Evolutionary conservation across 2,888 invertebrate species (phyloP), one percentile per base, ranked within the genome.

Genomic region (Dendrolimus pini): DNA sequence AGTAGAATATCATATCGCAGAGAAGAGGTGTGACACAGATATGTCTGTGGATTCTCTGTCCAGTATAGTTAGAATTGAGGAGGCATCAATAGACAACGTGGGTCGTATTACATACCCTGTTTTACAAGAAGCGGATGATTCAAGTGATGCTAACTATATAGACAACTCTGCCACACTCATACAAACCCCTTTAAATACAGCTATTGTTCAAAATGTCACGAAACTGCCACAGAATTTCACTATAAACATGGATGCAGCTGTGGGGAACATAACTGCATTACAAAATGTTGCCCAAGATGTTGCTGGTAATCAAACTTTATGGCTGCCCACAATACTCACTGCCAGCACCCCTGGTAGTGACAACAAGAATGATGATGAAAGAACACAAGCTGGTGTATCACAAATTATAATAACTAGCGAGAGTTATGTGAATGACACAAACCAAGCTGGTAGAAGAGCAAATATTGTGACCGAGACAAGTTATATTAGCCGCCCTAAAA

Each of bases 381-480:
- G 82, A 63, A 65, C 82, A 54, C 85, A 83, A 64, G 72, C 80
- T 60, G 80, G 84, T 55, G 72, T 91, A 41, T 90, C 91, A 63
- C 91, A 91, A 71, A 87, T 90, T 57, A 88, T 91, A 61, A 88
- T 91, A 56, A 85, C 89, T 59, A 89, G 89, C 69, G 90, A 90
- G 68, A 86, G 83, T 64, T 90, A 86, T 70, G 77, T 83, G 1
- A 86, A 80, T 74, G 88, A 89, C 62, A 63, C 78, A 53, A 81
- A 69, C 63, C 82, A 77, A 65, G 59, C 80, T 18, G 77, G 77
- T 58, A 76, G 85, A 65, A 82, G 86, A 71, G 75, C 83, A 14
- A 89, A 88, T 64, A 84, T 88, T 60, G 82, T 87, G 9, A 79
- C 85, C 56, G 89, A 90, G 62, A 82, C 89, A 18, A 87, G 77